Percentiles rank a stretch among this genome's conserved stretches.
Conservation (phyloP, 2,888 invertebrate genomes). For the Trichacis sp. region DNA sequence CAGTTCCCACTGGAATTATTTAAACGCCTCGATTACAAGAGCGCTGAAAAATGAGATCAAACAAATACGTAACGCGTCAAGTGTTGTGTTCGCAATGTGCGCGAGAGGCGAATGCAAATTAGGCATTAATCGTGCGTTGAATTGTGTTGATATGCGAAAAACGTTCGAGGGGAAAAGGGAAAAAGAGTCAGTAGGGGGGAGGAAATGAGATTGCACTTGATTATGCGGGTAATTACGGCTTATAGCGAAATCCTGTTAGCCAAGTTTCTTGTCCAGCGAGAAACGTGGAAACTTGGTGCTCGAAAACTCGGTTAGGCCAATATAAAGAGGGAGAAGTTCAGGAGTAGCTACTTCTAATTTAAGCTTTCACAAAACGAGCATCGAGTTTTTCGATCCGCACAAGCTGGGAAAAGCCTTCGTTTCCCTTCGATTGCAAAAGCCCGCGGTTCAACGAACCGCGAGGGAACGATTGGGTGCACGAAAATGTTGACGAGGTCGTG, state of each 20-base stretch:
- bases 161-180: not conserved
- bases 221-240: not conserved
- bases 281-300: not conserved
- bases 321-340: not conserved
- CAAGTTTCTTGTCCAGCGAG: not conserved
- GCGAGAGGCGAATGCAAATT: not conserved
- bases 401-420: too few relatives aligned
- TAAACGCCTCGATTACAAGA: constrained; percentile 15
- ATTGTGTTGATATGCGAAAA: not conserved
- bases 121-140: not conserved
- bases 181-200: not conserved
- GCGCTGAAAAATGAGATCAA: not conserved
- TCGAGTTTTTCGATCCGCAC: not conserved
- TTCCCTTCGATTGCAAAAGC: too few relatives aligned
- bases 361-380: not conserved
- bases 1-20: constrained; percentile 22
- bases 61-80: not conserved
- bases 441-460: constrained; percentile 40
- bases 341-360: too few relatives aligned
- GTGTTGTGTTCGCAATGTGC: not conserved
- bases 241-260: not conserved
- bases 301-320: not conserved
- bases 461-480: constrained; percentile 28
- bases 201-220: constrained; percentile 2
- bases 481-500: constrained; percentile 44